Evolutionary conservation across 2,113 vertebrate species (phyloP), one percentile per base, ranked within the genome.

Genomic region (Haliaeetus leucogaster): DNA sequence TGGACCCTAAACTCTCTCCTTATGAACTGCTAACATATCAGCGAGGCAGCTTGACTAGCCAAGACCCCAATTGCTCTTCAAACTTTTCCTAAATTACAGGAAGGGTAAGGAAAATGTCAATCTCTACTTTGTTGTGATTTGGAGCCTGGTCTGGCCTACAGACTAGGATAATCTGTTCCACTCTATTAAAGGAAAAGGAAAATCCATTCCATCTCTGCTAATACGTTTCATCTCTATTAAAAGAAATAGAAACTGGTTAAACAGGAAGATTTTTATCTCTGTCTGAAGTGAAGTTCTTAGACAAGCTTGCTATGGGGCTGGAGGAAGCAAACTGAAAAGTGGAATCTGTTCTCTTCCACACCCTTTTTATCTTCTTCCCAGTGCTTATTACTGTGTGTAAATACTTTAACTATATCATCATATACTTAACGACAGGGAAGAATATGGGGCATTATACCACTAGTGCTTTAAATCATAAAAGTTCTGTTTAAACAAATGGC

Each of bases 1-100:
- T 14, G 63, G 62, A 80, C 20, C 7, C 68, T 82, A 76, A 82
- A 4, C 36, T 74, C 61, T 73, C 38, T 52, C 55, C 22, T 77
- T 78, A n/a, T 18, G 67, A 93, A 23, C 87, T n/a, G 23, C 52
- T 82, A 88, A 55, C 5, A 23, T 42, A 89, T 81, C 85, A 92
- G 48, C 0, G 7, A 89, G 76, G 71, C 68, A 93, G 66, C 73
- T 87, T 74, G 68, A 59, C 50, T n/a, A 88, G 82, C 40, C 73
- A 74, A 72, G 96, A 97, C 85, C 93, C 40, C 95, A 97, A 22
- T 79, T 97, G 80, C 53, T 50, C 43, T 90, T 85, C 85, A 71
- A 85, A 7, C 52, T 73, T 77, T 59, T 93, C 73, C 77, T 79
- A 66, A 91, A 82, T 84, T 67, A 47, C 66, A 53, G 58, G 45